Conservation (phyloP, 2,888 invertebrate species). For the Dicycla oo region DNA sequence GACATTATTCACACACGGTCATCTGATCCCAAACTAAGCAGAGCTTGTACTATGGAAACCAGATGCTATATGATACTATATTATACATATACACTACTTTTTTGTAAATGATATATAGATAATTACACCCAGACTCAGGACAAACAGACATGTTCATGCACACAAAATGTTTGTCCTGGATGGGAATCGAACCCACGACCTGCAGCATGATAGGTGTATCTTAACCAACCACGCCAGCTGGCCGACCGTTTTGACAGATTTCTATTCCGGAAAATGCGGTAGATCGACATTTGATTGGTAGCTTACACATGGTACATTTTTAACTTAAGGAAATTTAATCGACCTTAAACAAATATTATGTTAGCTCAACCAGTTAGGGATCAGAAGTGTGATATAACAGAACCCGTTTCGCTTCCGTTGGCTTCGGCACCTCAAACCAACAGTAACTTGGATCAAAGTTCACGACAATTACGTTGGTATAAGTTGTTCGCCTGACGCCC, state of each 20-base stretch:
- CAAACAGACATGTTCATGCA: too few species aligned
- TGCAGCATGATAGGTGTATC: too few species aligned
- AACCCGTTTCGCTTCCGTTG: conserved; percentile 51
- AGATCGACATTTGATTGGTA: neutral
- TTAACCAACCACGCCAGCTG: too few species aligned
- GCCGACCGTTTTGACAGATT: conserved; percentile 8
- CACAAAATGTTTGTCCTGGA: too few species aligned
- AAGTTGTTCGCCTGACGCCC: conserved; percentile 45
- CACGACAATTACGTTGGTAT: conserved; percentile 43
- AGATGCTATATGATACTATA: too few species aligned
- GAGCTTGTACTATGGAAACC: too few species aligned
- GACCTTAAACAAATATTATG: conserved; percentile 15
- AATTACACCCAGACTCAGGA: too few species aligned
- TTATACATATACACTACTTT: too few species aligned
- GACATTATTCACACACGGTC: too few species aligned
- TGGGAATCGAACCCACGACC: too few species aligned
- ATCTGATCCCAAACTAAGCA: too few species aligned
- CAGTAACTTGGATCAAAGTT: conserved; percentile 54
- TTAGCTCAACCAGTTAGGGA: conserved; percentile 14
- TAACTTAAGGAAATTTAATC: neutral
- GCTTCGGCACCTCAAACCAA: conserved; percentile 15
- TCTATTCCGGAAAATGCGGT: neutral
- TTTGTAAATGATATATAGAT: too few species aligned
- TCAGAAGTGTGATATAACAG: conserved; percentile 33
- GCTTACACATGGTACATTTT: neutral